Percentiles rank a stretch among this genome's conserved stretches.
Evolutionary conservation across 2,888 invertebrate species (phyloP).

Genomic region (Gasteruption jaculator): DNA sequence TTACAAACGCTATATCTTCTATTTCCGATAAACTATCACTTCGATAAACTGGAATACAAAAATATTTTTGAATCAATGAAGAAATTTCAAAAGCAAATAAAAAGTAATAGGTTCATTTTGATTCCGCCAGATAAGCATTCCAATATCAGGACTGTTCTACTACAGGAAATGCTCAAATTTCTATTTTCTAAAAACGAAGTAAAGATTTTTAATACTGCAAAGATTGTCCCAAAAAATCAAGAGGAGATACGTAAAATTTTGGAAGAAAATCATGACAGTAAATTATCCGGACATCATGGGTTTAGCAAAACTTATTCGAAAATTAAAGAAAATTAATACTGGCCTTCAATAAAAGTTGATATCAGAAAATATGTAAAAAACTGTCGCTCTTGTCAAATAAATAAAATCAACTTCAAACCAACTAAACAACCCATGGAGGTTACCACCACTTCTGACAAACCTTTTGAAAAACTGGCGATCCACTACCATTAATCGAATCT

Average conservation of each 20-base stretch:
- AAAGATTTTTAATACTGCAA: slow-evolving; percentile 3
- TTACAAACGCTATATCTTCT: no score
- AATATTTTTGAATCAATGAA: no score
- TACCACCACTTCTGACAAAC: slow-evolving; percentile 15
- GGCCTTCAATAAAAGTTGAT: slow-evolving; percentile 20
- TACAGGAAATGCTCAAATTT: slow-evolving; percentile 8
- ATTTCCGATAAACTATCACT: no score
- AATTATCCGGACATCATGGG: slow-evolving; percentile 24
- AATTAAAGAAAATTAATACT: slow-evolving; percentile 18
- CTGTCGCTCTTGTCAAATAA: slow-evolving; percentile 21
- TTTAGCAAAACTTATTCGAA: no score
- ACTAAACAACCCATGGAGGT: no score
- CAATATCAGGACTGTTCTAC: background rate
- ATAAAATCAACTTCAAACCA: slow-evolving; percentile 17
- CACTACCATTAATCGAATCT: slow-evolving; percentile 11
- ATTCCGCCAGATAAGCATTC: slow-evolving; percentile 1
- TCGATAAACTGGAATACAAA: no score
- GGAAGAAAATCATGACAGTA: slow-evolving; percentile 16
- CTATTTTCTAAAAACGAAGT: slow-evolving; percentile 11
- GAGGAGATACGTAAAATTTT: slow-evolving; percentile 16
- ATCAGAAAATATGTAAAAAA: slow-evolving; percentile 18
- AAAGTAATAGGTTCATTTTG: no score
- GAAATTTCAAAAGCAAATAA: no score
- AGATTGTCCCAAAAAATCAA: slow-evolving; percentile 11
- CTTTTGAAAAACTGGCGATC: slow-evolving; percentile 21